Conservation (phyloP, 2,888 invertebrate genomes). For the Drosophila anomelani region DNA sequence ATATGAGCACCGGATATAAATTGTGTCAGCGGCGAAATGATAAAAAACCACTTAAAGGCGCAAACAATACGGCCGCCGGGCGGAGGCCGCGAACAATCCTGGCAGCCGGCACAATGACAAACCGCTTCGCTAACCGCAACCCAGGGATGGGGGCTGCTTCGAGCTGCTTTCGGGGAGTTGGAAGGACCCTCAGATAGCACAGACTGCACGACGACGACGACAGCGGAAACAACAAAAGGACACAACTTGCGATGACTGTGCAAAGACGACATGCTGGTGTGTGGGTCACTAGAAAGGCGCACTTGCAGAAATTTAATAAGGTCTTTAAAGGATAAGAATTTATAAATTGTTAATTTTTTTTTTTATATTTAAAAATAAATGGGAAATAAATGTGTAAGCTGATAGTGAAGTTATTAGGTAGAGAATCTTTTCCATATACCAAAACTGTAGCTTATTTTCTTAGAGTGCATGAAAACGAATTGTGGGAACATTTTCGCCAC, state of each 20-base stretch:
- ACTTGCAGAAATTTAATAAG: constrained; percentile 14
- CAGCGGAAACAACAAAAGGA: constrained; percentile 77
- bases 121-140: constrained; percentile 80
- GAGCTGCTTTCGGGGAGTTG: background rate
- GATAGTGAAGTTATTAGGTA: no score
- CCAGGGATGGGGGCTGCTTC: background rate
- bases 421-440: background rate
- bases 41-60: constrained; percentile 83
- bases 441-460: background rate
- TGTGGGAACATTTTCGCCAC: constrained; percentile 50
- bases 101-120: constrained; percentile 76
- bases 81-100: constrained; percentile 36
- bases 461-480: constrained; percentile 16
- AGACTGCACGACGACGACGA: constrained; percentile 56
- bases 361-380: background rate
- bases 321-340: background rate
- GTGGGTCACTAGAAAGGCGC: constrained; percentile 37
- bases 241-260: constrained; percentile 67
- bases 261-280: constrained; percentile 41
- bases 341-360: background rate
- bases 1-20: constrained; percentile 84
- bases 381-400: no score
- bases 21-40: constrained; percentile 84
- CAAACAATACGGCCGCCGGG: constrained; percentile 77
- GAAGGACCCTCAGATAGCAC: constrained; percentile 43